phyloP scores from a whole-genome alignment of 1,140 invertebrate species.

The Euura saliciscinereae region DNA sequence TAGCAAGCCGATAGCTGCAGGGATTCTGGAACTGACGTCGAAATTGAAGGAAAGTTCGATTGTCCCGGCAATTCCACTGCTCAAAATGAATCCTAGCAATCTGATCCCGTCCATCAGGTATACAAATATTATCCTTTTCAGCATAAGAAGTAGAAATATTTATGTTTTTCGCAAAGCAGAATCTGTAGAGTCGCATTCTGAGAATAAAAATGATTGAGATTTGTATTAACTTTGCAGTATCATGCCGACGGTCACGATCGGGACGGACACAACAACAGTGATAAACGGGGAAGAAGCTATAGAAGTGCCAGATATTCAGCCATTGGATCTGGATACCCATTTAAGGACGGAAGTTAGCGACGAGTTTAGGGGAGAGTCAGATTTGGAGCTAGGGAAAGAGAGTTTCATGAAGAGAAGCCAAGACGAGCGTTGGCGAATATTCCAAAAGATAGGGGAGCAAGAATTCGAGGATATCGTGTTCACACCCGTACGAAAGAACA shows the following conservation, averaged over 20 bases:
- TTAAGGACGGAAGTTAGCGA: conserved; percentile 43
- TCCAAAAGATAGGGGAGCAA: conserved; percentile 61
- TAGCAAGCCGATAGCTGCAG: conserved; percentile 49
- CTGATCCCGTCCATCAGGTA: conserved; percentile 53
- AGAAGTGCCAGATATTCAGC: conserved; percentile 55
- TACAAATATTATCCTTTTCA: not conserved
- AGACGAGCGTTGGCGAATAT: conserved; percentile 48
- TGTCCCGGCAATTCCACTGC: conserved; percentile 52
- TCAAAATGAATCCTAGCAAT: conserved; percentile 50
- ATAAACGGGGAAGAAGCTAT: conserved; percentile 62
- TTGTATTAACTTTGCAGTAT: conserved; percentile 34
- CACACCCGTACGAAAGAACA: conserved; percentile 55
- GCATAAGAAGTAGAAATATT: not conserved
- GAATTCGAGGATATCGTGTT: conserved; percentile 66
- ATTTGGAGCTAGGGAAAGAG: not conserved
- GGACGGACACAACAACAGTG: conserved; percentile 51
- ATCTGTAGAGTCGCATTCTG: not conserved
- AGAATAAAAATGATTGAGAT: too few species aligned
- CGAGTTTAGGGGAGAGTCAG: conserved; percentile 32
- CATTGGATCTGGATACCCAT: conserved; percentile 48
- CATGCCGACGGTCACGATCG: conserved; percentile 40
- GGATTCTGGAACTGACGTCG: conserved; percentile 50
- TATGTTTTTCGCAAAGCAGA: conserved; percentile 1
- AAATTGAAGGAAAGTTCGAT: conserved; percentile 54
- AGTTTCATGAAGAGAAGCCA: conserved; percentile 20